Conservation (phyloP, 2,113 vertebrate genomes). For the Otolemur garnettii region DNA sequence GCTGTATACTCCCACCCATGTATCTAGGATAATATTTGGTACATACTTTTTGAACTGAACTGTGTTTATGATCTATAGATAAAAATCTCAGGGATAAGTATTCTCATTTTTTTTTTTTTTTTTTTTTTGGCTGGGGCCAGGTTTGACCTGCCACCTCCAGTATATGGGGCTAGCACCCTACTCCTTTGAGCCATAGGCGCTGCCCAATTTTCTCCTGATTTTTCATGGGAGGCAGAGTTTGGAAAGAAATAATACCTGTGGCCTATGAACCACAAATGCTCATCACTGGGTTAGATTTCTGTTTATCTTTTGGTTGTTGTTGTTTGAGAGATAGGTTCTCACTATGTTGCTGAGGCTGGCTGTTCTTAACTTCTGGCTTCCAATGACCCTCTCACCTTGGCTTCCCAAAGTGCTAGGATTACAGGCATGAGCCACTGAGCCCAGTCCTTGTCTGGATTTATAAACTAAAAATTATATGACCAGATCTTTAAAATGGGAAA, state of each 20-base stretch:
- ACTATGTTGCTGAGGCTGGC: too few relatives aligned
- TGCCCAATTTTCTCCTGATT: background rate
- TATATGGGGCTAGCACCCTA: too few relatives aligned
- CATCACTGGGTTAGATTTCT: background rate
- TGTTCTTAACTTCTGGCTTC: too few relatives aligned
- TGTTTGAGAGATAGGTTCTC: too few relatives aligned
- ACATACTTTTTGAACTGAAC: background rate
- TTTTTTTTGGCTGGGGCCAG: too few relatives aligned
- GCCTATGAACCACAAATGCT: background rate
- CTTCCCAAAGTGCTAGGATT: too few relatives aligned
- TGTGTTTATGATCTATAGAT: slow-evolving; percentile 2
- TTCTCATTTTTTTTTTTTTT: background rate
- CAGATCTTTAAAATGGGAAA: background rate
- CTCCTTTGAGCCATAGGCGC: too few relatives aligned
- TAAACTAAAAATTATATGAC: slow-evolving; percentile 29
- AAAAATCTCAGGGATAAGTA: background rate
- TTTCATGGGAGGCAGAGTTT: background rate
- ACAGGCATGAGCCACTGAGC: too few relatives aligned
- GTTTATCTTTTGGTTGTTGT: too few relatives aligned
- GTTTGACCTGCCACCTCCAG: too few relatives aligned
- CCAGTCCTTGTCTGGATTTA: background rate
- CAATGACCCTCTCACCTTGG: too few relatives aligned
- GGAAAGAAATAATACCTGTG: background rate
- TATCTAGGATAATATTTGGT: background rate
- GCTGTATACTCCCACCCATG: background rate